These are phyloP conservation scores for Perizoma affinitatum DNA, from an alignment of 2,888 invertebrate species.

Conservation along the genomic window DNA sequence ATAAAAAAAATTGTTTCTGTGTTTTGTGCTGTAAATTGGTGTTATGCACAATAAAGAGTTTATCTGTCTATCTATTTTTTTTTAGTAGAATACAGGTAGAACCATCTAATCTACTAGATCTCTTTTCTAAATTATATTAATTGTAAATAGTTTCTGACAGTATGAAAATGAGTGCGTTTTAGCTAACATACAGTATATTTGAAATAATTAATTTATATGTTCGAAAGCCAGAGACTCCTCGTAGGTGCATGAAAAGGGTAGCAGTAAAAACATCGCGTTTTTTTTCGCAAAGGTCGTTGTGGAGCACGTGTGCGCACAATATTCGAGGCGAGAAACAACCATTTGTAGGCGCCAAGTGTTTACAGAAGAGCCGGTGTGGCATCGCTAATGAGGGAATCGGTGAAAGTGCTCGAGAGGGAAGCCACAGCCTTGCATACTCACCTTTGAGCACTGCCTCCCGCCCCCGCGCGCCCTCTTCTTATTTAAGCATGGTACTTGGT, in stretches of 20 bases:
- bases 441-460: slow-evolving; percentile 41
- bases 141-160: background rate
- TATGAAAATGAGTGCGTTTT: background rate
- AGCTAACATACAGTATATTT: too few relatives aligned
- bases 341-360: slow-evolving; percentile 74
- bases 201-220: too few relatives aligned
- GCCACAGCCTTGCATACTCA: slow-evolving; percentile 47
- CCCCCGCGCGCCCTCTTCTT: slow-evolving; percentile 44
- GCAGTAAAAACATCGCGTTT: slow-evolving; percentile 31
- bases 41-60: too few relatives aligned
- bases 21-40: too few relatives aligned
- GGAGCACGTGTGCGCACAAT: slow-evolving; percentile 47
- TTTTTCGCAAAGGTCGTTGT: slow-evolving; percentile 47
- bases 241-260: slow-evolving; percentile 2
- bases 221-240: background rate
- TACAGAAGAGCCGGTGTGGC: slow-evolving; percentile 69
- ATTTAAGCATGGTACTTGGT: slow-evolving; percentile 44
- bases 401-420: slow-evolving; percentile 62
- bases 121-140: too few relatives aligned
- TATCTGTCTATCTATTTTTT: too few relatives aligned
- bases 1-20: too few relatives aligned
- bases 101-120: too few relatives aligned
- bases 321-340: slow-evolving; percentile 56
- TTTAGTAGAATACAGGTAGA: too few relatives aligned
- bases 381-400: slow-evolving; percentile 74